Conservation (phyloP, 2,113 vertebrate species). For the Caranx ignobilis region DNA sequence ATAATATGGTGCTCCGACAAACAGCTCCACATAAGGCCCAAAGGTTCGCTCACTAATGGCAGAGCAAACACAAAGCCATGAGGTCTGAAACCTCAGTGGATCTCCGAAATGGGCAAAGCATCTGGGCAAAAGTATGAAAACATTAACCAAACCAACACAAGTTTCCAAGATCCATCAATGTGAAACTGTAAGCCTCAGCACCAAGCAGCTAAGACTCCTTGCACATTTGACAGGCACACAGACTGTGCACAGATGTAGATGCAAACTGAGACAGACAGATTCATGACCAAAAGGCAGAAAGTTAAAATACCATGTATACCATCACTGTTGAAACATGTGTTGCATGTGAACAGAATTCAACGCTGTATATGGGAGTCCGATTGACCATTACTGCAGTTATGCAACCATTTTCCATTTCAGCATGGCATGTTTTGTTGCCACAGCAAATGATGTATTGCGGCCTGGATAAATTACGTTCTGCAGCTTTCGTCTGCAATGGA, state of each 20-base stretch:
- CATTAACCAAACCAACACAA: not conserved
- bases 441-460: conserved; percentile 20
- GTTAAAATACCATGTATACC: not conserved
- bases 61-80: not conserved
- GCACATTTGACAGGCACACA: too few species aligned
- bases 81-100: not conserved
- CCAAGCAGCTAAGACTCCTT: not conserved
- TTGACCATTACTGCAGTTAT: conserved; percentile 33
- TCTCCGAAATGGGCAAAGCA: not conserved
- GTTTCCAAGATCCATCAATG: conserved; percentile 8
- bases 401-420: conserved; percentile 55
- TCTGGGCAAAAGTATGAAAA: not conserved
- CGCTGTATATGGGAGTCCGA: not conserved
- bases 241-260: not conserved
- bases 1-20: too few species aligned
- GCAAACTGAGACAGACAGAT: conserved; percentile 3
- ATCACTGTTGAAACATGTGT: not conserved
- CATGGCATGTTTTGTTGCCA: conserved; percentile 31
- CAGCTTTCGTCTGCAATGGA: conserved; percentile 10
- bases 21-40: too few species aligned
- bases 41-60: not conserved
- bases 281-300: not conserved
- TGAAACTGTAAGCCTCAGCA: not conserved
- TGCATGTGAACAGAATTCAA: conserved; percentile 21
- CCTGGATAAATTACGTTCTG: conserved; percentile 10